Base-by-base conservation (phyloP, 2,113 vertebrate genomes). In the Poeciliopsis occidentalis region DNA sequence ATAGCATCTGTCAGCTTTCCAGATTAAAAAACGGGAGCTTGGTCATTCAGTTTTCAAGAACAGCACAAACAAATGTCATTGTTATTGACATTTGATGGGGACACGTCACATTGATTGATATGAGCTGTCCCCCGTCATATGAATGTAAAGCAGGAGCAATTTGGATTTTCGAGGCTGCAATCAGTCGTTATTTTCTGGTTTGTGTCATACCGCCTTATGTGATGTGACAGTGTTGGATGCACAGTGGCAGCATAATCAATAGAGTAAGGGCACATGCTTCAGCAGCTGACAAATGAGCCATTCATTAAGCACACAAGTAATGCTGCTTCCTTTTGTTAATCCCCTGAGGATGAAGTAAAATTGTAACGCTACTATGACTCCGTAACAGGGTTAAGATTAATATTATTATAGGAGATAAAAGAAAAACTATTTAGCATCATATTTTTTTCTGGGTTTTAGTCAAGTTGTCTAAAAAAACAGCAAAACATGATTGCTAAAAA, bases 1-100 rank as follows among this genome's bases (percentile, higher is more conserved):
- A 88, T 87, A 75, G 85, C 75, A 75, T 68, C 64, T 88, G 85
- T 87, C 86, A 89, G 77, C 41, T 80, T 75, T 82, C 64, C 41
- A 73, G 64, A 87, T 64, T 79, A 51, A 83, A 27, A 87, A 84
- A 83, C 63, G 65, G 51, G 75, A 72, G 67, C 77, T 63, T 81
- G 65, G 76, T 80, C 76, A 77, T 79, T 75, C 67, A 41, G 54
- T 37, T 54, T 34, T 22, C 11, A 60, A 63, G 30, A 57, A 79
- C 62, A 64, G 12, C 26, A 27, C 65, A 72, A 81, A 81, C 80
- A 76, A 79, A 71, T 73, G 34, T 41, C 15, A 72, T 76, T 76
- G 63, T 69, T 83, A 77, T 78, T 87, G 80, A 64, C 27, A 4
- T 78, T 71, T 77, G 68, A 85, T 66, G 26, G 19, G n/a, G 22